phyloP scores from a whole-genome alignment of 2,888 invertebrate species.

The Habroteleia sp. region DNA sequence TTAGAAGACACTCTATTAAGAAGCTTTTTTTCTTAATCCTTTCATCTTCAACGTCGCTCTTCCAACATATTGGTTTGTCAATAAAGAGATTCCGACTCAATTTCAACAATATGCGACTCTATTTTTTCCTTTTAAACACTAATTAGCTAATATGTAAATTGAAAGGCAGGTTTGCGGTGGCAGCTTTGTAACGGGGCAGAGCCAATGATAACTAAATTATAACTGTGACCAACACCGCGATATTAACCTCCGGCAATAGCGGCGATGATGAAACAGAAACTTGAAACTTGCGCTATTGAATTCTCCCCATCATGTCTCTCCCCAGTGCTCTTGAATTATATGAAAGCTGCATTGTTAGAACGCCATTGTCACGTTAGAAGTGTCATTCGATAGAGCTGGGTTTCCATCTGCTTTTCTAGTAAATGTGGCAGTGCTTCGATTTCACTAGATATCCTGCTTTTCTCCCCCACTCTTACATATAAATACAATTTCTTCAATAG shows the following conservation, averaged over 20 bases:
- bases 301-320: conserved; percentile 16
- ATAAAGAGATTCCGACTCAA: too few relatives aligned
- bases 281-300: conserved; percentile 44
- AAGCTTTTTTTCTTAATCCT: too few relatives aligned
- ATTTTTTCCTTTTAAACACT: too few relatives aligned
- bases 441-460: too few relatives aligned
- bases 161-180: background rate
- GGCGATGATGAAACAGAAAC: conserved; percentile 49
- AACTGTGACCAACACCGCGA: conserved; percentile 30
- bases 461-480: too few relatives aligned
- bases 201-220: conserved; percentile 39
- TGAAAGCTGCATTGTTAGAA: conserved; percentile 33
- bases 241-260: conserved; percentile 25
- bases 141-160: too few relatives aligned
- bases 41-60: too few relatives aligned
- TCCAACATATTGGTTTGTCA: too few relatives aligned
- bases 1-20: too few relatives aligned
- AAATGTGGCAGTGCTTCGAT: conserved; percentile 12
- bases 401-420: conserved; percentile 22
- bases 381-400: conserved; percentile 25
- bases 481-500: too few relatives aligned
- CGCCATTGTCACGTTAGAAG: conserved; percentile 38
- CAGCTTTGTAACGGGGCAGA: conserved; percentile 6
- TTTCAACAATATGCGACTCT: too few relatives aligned
- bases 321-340: conserved; percentile 33